Evolutionary conservation across 2,797 vertebrate species (phyloP).

Genomic region (Mustela erminea): DNA sequence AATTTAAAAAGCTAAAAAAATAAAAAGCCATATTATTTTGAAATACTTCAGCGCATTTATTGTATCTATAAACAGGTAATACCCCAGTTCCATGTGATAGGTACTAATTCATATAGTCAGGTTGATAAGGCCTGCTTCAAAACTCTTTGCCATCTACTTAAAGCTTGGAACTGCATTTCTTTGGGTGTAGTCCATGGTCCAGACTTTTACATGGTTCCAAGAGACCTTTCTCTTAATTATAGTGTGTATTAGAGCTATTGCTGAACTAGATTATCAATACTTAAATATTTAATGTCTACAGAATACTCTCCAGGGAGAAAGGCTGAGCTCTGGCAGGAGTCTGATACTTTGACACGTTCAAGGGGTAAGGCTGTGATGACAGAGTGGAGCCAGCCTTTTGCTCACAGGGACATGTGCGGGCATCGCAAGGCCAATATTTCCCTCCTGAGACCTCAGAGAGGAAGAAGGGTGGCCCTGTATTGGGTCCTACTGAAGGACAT

Average conservation of each 20-base stretch:
- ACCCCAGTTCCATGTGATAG: neutral
- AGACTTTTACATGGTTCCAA: neutral
- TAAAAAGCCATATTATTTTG: neutral
- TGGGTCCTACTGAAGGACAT: neutral
- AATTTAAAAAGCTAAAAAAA: too few relatives aligned
- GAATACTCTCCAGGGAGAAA: neutral
- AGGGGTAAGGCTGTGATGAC: neutral
- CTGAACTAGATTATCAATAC: neutral
- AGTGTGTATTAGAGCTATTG: neutral
- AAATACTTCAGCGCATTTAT: neutral
- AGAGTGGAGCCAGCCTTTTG: neutral
- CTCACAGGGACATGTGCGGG: neutral
- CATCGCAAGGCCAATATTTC: neutral
- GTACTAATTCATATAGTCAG: neutral
- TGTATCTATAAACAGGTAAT: neutral
- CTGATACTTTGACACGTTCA: neutral
- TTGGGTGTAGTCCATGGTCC: neutral
- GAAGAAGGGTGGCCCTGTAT: neutral
- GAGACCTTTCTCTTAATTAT: slow-evolving; percentile 23
- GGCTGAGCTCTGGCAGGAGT: neutral
- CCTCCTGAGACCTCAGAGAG: neutral
- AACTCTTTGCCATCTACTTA: neutral
- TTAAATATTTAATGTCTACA: slow-evolving; percentile 15
- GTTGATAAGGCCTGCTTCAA: neutral
- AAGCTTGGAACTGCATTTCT: neutral